Evolutionary conservation across 2,113 vertebrate species (phyloP), one percentile per base, ranked within the genome.

Genomic region (Pangasianodon hypophthalmus): DNA sequence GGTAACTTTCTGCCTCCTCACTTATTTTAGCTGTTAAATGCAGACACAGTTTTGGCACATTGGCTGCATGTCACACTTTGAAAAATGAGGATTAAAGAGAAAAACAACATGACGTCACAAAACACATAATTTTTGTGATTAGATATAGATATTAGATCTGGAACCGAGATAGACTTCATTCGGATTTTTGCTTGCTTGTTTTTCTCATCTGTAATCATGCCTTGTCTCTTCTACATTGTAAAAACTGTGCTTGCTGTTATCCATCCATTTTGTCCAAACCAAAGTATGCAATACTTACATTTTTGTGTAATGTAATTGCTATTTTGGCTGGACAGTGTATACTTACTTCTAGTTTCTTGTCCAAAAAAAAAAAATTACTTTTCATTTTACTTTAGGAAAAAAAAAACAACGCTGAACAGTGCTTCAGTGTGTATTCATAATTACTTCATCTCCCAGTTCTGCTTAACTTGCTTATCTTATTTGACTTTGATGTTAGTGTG

Each of bases 1-100:
- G 91, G 92, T 93, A 87, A 56, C 24, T 44, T 29, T 88, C 0
- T 84, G 11, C 19, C 29, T 44, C 29, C 13, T 75, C n/a, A 60
- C 41, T 41, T 48, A 60, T 26, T 37, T 16, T 87, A 48, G 6
- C 3, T 44, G 32, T 54, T 58, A 8, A 29, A 84, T 84, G 26
- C 8, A 26, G 19, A 58, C 9, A 26, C 26, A 16, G 37, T 46
- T 62, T 62, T 62, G 37, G n/a, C 3, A 11, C 19, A 58, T 37
- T 54, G 16, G n/a, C 4, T 83, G 56, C 6, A 80, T 3, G 21
- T n/a, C 24, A 52, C 26, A 3, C 41, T 44, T 75, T 44, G 44
- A 29, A 29, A 11, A 48, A 77, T 77, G 41, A 13, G 0, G 44
- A 26, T 79, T 26, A 26, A 48, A 79, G 44, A 13, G 24, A 79